Percentiles rank a stretch among this genome's conserved stretches.
phyloP scores from a whole-genome alignment of 1,140 invertebrate genomes.

The Nasonia longicornis region DNA sequence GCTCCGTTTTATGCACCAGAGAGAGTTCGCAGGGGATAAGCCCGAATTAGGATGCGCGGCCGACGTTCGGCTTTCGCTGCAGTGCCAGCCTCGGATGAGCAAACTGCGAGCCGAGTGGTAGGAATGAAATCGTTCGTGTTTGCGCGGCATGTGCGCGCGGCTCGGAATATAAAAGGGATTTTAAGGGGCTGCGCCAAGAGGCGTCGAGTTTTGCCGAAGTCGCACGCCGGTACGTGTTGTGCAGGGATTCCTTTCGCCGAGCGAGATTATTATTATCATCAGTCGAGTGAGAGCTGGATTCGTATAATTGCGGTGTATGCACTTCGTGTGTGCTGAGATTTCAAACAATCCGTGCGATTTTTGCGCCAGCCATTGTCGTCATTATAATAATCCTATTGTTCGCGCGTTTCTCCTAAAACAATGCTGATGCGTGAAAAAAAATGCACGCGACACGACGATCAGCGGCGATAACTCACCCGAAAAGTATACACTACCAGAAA shows the following conservation, averaged over 20 bases:
- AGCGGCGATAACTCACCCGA: too few relatives aligned
- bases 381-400: too few relatives aligned
- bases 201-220: not conserved
- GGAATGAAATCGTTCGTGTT: slow-evolving; percentile 29
- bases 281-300: not conserved
- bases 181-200: not conserved
- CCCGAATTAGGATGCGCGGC: slow-evolving; percentile 42
- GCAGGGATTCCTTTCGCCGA: not conserved
- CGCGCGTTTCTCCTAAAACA: too few relatives aligned
- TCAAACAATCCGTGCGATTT: not conserved
- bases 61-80: slow-evolving; percentile 4
- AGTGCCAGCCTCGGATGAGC: not conserved
- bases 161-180: slow-evolving; percentile 7
- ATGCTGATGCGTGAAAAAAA: too few relatives aligned
- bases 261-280: not conserved
- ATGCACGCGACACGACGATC: too few relatives aligned
- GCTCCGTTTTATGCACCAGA: slow-evolving; percentile 7
- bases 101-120: not conserved
- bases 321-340: too few relatives aligned
- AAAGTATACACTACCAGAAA: not conserved
- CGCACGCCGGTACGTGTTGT: not conserved
- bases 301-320: too few relatives aligned
- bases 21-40: slow-evolving; percentile 19
- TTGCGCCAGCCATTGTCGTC: not conserved
- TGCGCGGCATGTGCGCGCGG: not conserved